phyloP scores from a whole-genome alignment of 2,797 vertebrate genomes.

The Enteromius anoplus region DNA sequence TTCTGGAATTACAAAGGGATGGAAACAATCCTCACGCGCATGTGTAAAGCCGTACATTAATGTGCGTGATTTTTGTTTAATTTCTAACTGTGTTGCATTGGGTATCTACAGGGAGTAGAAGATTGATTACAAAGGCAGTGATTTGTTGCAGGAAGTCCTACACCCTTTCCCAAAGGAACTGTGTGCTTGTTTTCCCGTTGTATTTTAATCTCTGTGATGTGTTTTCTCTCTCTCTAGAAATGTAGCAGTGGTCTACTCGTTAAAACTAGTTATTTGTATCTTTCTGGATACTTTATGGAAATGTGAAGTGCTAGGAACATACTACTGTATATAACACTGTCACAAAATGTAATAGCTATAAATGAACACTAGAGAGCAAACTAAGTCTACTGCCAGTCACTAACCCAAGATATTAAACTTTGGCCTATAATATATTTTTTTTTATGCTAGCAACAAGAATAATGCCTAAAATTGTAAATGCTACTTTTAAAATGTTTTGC shows the following conservation, averaged over 20 bases:
- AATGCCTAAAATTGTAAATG: not conserved
- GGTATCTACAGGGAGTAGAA: constrained; percentile 19
- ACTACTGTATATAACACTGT: not conserved
- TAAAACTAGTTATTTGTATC: not conserved
- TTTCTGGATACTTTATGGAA: not conserved
- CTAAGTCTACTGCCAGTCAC: not conserved
- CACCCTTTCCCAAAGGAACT: constrained; percentile 77
- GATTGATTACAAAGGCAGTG: constrained; percentile 68
- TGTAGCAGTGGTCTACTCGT: not conserved
- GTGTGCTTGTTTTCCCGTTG: constrained; percentile 43
- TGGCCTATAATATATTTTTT: not conserved
- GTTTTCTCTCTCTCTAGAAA: not conserved
- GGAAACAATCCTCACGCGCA: constrained; percentile 19
- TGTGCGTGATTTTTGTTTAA: constrained; percentile 7
- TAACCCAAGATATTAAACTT: not conserved
- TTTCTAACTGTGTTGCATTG: constrained; percentile 30
- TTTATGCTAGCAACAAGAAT: not conserved
- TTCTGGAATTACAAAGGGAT: not conserved
- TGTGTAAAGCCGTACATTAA: constrained; percentile 29
- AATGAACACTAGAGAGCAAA: constrained; percentile 24
- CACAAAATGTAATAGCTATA: not conserved
- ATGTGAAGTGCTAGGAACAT: not conserved
- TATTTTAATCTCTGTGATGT: not conserved
- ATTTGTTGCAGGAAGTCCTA: constrained; percentile 77
- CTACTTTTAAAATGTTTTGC: not conserved